Percentiles rank a stretch among this genome's conserved stretches.
These are phyloP conservation scores for Sebastes oblongus DNA, from an alignment of 2,797 vertebrate genomes.

Conservation along the genomic window DNA sequence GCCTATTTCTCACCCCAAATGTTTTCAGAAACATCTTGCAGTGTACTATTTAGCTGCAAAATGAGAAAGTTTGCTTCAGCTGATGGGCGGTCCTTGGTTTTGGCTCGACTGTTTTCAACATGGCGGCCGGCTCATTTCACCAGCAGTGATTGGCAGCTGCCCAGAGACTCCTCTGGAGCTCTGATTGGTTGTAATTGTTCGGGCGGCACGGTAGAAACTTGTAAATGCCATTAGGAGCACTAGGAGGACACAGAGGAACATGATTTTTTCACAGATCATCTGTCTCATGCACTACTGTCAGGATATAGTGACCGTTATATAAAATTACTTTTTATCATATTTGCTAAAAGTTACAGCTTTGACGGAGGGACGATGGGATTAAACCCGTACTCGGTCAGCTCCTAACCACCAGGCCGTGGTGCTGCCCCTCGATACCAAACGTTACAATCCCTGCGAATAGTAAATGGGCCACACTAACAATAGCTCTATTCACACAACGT, in stretches of 20 bases:
- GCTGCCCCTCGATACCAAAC: constrained; percentile 19
- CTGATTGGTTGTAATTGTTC: too few relatives aligned
- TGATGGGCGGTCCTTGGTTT: not conserved
- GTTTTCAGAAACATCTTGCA: not conserved
- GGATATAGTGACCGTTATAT: not conserved
- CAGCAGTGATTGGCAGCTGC: too few relatives aligned
- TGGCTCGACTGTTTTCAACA: not conserved
- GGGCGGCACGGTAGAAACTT: too few relatives aligned
- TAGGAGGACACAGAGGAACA: too few relatives aligned
- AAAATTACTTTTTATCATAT: not conserved
- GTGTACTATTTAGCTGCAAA: not conserved
- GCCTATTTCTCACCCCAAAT: not conserved
- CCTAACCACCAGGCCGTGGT: not conserved
- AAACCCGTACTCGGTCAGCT: constrained; percentile 3
- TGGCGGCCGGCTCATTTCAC: not conserved
- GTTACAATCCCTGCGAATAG: constrained; percentile 27
- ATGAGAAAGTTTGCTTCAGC: not conserved
- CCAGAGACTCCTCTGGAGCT: too few relatives aligned
- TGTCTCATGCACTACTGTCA: not conserved
- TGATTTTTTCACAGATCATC: not conserved
- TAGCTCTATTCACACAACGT: constrained; percentile 40
- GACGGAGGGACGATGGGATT: not conserved
- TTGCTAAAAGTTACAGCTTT: not conserved
- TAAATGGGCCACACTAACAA: constrained; percentile 42
- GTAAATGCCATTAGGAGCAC: too few relatives aligned